Base-by-base conservation (phyloP, 2,113 vertebrate species). In the Poicephalus gulielmi region DNA sequence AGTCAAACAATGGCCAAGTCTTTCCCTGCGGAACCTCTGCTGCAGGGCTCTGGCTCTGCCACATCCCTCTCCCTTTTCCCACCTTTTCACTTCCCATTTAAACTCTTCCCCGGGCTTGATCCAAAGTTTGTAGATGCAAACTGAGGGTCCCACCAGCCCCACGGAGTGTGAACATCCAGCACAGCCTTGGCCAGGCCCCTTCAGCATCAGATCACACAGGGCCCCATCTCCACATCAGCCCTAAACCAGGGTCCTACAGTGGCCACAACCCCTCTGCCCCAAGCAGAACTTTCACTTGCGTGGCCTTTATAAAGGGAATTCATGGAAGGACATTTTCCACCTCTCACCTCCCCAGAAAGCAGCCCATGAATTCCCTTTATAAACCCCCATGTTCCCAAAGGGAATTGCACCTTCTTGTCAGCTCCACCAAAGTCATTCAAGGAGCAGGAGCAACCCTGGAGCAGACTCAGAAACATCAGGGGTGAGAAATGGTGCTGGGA, bases 161-260 rank as follows among this genome's bases (percentile, higher is more conserved):
- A 4, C 0, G 20, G 62, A 35, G 19, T 24, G 3, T 2, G 16
- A 41, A 35, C 4, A 1, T 18, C n/a, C 17, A 7, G n/a, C 7
- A 3, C n/a, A 24, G 13, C 30, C 70, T n/a, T 23, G 41, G 41
- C 28, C 70, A 39, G 39, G 49, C 28, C 39, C 49, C 70, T 55
- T 39, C 49, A 39, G 49, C 47, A 9, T 10, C 1, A 0, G n/a
- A n/a, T 57, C 50, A 12, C 2, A 10, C 50, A 17, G 50, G 60
- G 67, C 22, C 43, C 43, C 18, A 3, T 28, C 60, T 35, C 50
- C 43, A 30, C 14, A 1, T 16, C 17, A 55, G 43, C 35, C 31
- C 43, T 27, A 30, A 9, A 11, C 20, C 2, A 0, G 44, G 53
- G 41, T 63, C 25, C 17, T 6, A 2, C 3, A 3, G 9, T 8